Conservation (phyloP, 2,888 invertebrate species). For the Synergus laeviventris region DNA sequence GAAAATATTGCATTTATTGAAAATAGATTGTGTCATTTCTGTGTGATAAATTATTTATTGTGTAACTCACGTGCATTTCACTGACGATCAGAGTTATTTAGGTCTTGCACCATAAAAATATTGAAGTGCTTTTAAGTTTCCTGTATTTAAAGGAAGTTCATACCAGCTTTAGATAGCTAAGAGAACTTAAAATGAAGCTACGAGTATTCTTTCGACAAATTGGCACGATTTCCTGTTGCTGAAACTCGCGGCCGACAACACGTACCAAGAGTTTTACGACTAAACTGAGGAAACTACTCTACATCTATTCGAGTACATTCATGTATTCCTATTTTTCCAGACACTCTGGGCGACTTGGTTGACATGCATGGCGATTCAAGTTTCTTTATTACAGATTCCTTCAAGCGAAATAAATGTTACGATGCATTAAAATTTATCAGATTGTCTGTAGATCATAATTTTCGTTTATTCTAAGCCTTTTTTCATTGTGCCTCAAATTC, state of each 20-base stretch:
- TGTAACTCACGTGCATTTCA: background rate
- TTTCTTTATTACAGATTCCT: constrained; percentile 9
- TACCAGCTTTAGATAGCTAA: background rate
- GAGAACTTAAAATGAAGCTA: background rate
- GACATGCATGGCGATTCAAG: constrained; percentile 19
- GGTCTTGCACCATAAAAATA: background rate
- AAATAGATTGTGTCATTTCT: background rate
- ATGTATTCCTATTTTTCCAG: constrained; percentile 12
- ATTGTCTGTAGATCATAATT: background rate
- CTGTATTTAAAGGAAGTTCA: background rate
- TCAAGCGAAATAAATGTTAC: background rate
- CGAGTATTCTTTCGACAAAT: constrained; percentile 5
- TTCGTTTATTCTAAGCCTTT: background rate
- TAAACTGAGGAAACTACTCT: background rate
- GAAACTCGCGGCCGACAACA: background rate
- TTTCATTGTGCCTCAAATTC: background rate
- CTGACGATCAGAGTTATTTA: background rate
- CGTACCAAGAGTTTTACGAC: constrained; percentile 27
- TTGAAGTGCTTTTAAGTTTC: background rate
- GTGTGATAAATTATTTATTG: no score
- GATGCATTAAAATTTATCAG: background rate
- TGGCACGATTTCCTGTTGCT: constrained; percentile 17
- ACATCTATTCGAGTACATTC: constrained; percentile 6
- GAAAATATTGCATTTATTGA: background rate
- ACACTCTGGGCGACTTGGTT: constrained; percentile 7